Conservation (phyloP, 2,888 invertebrate species). For the Diadegma fenestrale region DNA sequence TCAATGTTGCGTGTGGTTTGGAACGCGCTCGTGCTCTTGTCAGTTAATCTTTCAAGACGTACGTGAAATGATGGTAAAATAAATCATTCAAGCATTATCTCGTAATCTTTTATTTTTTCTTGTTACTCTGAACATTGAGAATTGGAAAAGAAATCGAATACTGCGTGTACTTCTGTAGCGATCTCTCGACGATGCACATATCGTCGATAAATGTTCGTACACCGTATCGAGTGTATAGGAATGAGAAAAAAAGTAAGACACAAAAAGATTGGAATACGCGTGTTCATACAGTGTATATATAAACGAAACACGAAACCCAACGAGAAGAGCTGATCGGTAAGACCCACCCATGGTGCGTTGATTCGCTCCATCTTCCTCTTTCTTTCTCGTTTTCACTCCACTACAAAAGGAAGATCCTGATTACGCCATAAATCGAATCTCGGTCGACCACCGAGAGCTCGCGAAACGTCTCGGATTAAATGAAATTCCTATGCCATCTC, state of each 20-base stretch:
- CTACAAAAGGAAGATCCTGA: constrained; percentile 74
- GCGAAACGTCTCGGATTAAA: constrained; percentile 80
- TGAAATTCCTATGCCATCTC: constrained; percentile 82
- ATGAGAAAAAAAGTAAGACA: constrained; percentile 28
- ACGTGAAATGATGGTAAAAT: constrained; percentile 2
- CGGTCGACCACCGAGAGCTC: constrained; percentile 77
- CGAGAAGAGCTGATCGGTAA: constrained; percentile 58
- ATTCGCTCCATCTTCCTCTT: constrained; percentile 57
- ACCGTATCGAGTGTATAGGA: constrained; percentile 25
- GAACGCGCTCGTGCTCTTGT: constrained; percentile 20
- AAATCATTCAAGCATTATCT: constrained; percentile 43
- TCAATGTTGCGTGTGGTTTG: constrained; percentile 18
- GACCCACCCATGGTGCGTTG: constrained; percentile 64
- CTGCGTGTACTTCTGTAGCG: constrained; percentile 14
- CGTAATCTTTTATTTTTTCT: constrained; percentile 24
- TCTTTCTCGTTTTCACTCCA: constrained; percentile 46
- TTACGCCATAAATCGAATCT: constrained; percentile 83
- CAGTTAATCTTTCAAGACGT: constrained; percentile 23
- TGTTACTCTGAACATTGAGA: constrained; percentile 31
- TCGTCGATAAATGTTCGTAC: constrained; percentile 21
- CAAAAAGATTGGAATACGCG: constrained; percentile 30
- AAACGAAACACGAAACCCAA: constrained; percentile 65
- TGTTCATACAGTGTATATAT: constrained; percentile 28
- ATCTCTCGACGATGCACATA: constrained; percentile 25
- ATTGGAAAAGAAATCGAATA: constrained; percentile 46